Base-by-base conservation (phyloP, 2,888 invertebrate species). In the Prosopocoilus inquinatus region DNA sequence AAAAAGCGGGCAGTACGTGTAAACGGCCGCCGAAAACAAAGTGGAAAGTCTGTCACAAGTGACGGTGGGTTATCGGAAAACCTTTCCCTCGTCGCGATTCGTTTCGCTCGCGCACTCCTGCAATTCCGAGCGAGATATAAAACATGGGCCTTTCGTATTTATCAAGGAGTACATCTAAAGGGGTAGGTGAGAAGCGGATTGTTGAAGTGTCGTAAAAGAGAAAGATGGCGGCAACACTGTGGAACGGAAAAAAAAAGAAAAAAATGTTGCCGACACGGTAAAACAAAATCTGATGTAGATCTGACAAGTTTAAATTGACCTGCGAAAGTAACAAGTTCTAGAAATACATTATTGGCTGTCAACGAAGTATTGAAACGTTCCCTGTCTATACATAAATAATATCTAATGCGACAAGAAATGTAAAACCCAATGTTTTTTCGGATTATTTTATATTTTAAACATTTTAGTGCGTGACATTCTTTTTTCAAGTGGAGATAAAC, bases 291-390 rank as follows among this genome's bases (percentile, higher is more conserved):
- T 51, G 58, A 56, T 56, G 52, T 59, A 45, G 57, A 53, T 50
- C 47, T 58, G 62, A 60, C 58, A 62, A 56, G 60, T 60, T 62
- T 56, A 62, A 62, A 62, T 62, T 62, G 57, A 60, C 57, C 57
- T 54, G 51, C 47, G 53, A 56, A 56, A 53, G 46, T 44, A 50
- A 57, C 39, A 34, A 28, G 38, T 46, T 47, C 54, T 32, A 16
- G 57, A 51, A 54, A 55, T 57, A 55, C 54, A 60, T 57, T 60
- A 57, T 54, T 49, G 57, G 49, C 48, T 52, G 57, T 60, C 57
- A 59, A 28, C 20, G 20, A 28, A 28, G 20, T 28, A 28, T 28
- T 28, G 20, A 28, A 28, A 28, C 20, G 20, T 28, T 28, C 5
- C 20, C 20, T 28, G 20, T 28, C 20, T 28, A 28, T 28, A 28